Evolutionary conservation across 2,113 vertebrate genomes (phyloP).

Genomic region (Emydocephalus ijimae): DNA sequence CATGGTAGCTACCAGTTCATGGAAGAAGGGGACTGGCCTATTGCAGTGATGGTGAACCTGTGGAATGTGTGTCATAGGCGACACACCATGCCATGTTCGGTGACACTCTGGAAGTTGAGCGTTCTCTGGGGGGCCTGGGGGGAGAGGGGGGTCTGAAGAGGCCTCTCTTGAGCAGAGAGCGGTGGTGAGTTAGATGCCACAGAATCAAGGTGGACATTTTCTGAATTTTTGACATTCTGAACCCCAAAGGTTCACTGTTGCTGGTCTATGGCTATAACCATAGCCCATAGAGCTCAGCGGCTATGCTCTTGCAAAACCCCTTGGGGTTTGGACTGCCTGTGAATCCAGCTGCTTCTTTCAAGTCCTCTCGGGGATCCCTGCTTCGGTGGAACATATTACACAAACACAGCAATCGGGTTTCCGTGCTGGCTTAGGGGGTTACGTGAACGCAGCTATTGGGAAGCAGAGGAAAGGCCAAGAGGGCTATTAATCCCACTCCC

Average conservation of each 20-base stretch:
- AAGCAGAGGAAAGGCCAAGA: neutral
- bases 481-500: neutral
- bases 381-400: neutral
- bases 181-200: neutral
- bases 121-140: too few relatives aligned
- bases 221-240: neutral
- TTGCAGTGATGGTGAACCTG: too few relatives aligned
- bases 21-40: neutral
- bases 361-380: neutral
- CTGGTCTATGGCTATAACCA: neutral
- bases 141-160: neutral
- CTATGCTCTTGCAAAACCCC: neutral
- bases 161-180: neutral
- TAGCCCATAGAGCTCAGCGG: neutral
- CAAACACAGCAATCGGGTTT: neutral
- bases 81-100: too few relatives aligned
- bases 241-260: neutral
- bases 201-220: neutral
- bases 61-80: too few relatives aligned
- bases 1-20: neutral
- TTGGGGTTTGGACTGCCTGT: neutral
- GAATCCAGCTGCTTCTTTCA: neutral
- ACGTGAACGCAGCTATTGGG: neutral
- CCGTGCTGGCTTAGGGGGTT: neutral
- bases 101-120: neutral